These are phyloP conservation scores for Eupithecia abbreviata DNA, from an alignment of 2,888 invertebrate species.

Conservation along the genomic window DNA sequence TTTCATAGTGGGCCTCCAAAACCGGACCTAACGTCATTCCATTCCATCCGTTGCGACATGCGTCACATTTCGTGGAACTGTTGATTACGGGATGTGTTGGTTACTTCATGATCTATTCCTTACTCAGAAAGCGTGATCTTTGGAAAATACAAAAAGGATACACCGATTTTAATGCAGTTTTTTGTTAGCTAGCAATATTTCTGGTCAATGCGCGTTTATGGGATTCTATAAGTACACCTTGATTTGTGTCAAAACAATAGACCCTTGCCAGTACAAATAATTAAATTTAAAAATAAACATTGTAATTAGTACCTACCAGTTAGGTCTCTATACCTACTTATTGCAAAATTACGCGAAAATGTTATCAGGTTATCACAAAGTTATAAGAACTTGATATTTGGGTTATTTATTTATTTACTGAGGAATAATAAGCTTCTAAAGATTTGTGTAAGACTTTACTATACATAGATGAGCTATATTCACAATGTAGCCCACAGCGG, in stretches of 20 bases:
- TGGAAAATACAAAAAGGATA: neutral
- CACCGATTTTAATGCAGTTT: neutral
- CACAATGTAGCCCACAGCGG: too few species aligned
- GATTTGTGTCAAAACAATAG: neutral
- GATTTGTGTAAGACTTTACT: too few species aligned
- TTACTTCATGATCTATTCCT: constrained; percentile 25
- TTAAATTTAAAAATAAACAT: too few species aligned
- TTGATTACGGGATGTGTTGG: constrained; percentile 24
- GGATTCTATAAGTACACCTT: neutral
- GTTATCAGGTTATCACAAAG: neutral
- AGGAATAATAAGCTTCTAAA: too few species aligned
- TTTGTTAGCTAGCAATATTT: neutral
- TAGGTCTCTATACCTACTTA: too few species aligned
- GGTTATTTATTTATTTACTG: too few species aligned
- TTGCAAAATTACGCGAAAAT: neutral
- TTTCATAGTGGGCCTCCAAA: neutral
- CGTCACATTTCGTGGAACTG: constrained; percentile 32
- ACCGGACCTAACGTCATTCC: constrained; percentile 6
- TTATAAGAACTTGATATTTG: neutral
- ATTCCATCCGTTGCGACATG: constrained; percentile 15
- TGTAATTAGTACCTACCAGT: too few species aligned
- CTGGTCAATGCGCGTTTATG: neutral
- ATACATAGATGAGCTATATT: too few species aligned
- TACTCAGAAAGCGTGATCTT: constrained; percentile 17
- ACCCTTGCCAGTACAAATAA: too few species aligned